phyloP scores from a whole-genome alignment of 2,113 vertebrate genomes.

The Callionymus lyra region DNA sequence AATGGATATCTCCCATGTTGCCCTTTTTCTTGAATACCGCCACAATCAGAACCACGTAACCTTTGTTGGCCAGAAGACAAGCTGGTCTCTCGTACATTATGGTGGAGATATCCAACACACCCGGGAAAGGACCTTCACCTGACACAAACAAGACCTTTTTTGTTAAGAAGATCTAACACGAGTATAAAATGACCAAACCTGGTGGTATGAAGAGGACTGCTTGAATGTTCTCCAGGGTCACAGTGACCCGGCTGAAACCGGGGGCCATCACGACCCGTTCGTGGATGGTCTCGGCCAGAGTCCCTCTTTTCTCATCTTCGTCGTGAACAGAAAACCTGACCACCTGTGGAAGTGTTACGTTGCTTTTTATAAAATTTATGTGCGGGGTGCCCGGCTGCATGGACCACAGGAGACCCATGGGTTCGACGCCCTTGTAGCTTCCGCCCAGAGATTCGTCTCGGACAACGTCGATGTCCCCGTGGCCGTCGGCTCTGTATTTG shows the following conservation, averaged over 20 bases:
- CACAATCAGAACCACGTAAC: slow-evolving; percentile 41
- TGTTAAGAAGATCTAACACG: too few species aligned
- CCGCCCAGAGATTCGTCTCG: slow-evolving; percentile 33
- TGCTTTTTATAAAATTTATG: slow-evolving; percentile 7
- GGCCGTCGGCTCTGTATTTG: slow-evolving; percentile 29
- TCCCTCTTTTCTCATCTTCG: slow-evolving; percentile 2
- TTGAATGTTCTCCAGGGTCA: slow-evolving; percentile 21
- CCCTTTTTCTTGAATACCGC: slow-evolving; percentile 14
- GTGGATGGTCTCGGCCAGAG: slow-evolving; percentile 33
- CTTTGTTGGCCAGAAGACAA: slow-evolving; percentile 38
- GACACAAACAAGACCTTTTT: background rate
- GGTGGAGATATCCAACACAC: slow-evolving; percentile 40
- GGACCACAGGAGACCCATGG: slow-evolving; percentile 45
- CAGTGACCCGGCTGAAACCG: slow-evolving; percentile 10
- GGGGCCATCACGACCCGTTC: slow-evolving; percentile 36
- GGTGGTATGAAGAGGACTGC: slow-evolving; percentile 43
- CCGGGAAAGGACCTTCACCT: slow-evolving; percentile 43
- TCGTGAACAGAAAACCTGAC: slow-evolving; percentile 38
- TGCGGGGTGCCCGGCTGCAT: slow-evolving; percentile 13
- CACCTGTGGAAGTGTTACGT: slow-evolving; percentile 14
- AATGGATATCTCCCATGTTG: slow-evolving; percentile 18
- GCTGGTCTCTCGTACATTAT: slow-evolving; percentile 45
- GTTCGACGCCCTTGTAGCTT: slow-evolving; percentile 36
- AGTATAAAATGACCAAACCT: slow-evolving; percentile 1
- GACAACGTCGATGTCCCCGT: slow-evolving; percentile 30